Percentiles rank a stretch among this genome's conserved stretches.
These are phyloP conservation scores for Spilogale gracilis DNA, from an alignment of 2,113 vertebrate species.

Conservation along the genomic window DNA sequence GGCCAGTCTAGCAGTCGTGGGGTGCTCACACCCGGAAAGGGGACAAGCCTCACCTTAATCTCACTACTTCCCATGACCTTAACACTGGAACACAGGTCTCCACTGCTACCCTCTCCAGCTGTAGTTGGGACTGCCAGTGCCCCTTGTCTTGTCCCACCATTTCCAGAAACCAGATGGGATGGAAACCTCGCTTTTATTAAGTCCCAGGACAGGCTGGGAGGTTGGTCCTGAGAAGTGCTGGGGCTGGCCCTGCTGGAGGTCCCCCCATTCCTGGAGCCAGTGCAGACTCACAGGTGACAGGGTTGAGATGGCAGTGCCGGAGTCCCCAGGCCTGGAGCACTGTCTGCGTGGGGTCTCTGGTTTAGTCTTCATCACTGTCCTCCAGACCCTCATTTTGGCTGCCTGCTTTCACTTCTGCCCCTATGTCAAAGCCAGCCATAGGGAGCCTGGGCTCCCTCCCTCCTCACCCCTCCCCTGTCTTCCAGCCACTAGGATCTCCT, in stretches of 20 bases:
- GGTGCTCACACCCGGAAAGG: neutral
- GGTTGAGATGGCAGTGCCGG: neutral
- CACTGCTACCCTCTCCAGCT: neutral
- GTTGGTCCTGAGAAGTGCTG: neutral
- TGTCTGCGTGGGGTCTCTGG: slow-evolving; percentile 77
- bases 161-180: neutral
- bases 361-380: slow-evolving; percentile 74
- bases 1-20: neutral
- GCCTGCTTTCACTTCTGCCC: slow-evolving; percentile 82
- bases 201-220: slow-evolving; percentile 68
- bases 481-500: neutral
- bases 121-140: neutral
- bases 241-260: neutral
- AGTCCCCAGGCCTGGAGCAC: neutral
- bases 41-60: neutral
- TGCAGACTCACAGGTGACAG: slow-evolving; percentile 62
- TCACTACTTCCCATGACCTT: neutral
- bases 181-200: slow-evolving; percentile 57
- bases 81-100: neutral
- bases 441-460: neutral
- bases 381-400: slow-evolving; percentile 78
- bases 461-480: neutral
- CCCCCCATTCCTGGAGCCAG: neutral
- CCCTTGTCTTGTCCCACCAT: no score
- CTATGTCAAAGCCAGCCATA: neutral